Evolutionary conservation across 2,797 vertebrate species (phyloP).

Genomic region (Nyctibius grandis): DNA sequence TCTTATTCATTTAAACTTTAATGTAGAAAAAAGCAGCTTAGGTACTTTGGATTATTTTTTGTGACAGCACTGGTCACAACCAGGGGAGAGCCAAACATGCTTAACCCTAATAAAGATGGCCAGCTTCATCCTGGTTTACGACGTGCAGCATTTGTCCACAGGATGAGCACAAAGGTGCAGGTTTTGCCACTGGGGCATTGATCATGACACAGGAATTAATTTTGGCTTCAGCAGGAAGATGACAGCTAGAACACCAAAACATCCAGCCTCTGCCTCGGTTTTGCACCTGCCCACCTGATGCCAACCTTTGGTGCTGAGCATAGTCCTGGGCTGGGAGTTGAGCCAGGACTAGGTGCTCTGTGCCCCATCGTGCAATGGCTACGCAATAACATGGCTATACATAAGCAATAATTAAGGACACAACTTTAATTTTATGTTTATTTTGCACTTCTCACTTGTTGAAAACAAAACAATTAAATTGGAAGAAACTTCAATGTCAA

Average conservation of each 20-base stretch:
- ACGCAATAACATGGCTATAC: accelerated
- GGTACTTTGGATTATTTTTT: background rate
- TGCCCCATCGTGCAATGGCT: background rate
- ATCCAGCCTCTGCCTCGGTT: background rate
- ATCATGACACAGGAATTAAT: background rate
- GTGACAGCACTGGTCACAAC: background rate
- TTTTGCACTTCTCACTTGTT: background rate
- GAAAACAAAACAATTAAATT: background rate
- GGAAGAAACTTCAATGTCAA: background rate
- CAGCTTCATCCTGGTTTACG: background rate
- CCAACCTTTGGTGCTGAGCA: background rate
- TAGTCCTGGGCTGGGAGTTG: background rate
- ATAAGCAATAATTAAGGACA: background rate
- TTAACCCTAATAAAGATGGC: background rate
- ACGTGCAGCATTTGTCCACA: accelerated
- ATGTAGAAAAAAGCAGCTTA: background rate
- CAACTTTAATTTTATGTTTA: background rate
- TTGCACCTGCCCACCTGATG: accelerated
- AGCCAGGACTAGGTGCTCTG: background rate
- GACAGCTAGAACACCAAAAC: background rate
- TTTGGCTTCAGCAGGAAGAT: background rate
- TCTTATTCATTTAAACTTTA: constrained; percentile 18
- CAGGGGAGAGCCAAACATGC: background rate
- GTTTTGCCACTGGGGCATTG: background rate
- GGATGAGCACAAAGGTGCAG: background rate